Conservation (phyloP, 1,140 invertebrate species). For the Musca vetustissima region DNA sequence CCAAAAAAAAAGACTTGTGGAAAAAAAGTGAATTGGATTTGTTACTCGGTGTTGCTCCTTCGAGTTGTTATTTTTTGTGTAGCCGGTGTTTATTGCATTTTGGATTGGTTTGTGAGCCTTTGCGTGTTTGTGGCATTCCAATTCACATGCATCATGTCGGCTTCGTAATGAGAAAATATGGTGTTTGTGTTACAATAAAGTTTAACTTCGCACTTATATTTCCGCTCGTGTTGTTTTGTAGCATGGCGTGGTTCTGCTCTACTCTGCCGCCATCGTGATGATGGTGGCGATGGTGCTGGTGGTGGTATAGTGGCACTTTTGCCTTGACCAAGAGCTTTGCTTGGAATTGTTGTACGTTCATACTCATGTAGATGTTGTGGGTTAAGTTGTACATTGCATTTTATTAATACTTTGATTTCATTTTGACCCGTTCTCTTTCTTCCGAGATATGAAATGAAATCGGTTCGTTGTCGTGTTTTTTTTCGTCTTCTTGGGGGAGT, state of each 20-base stretch:
- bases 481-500: background rate
- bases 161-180: constrained; percentile 56
- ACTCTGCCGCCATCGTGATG: background rate
- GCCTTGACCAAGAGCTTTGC: background rate
- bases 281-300: background rate
- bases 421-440: background rate
- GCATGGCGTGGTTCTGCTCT: background rate
- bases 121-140: constrained; percentile 43
- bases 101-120: background rate
- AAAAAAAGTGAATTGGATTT: background rate
- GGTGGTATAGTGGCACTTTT: background rate
- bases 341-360: no score
- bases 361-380: background rate
- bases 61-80: constrained; percentile 26
- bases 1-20: background rate
- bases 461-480: background rate
- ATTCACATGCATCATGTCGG: constrained; percentile 51
- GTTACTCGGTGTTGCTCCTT: background rate
- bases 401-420: constrained; percentile 14
- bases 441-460: constrained; percentile 2
- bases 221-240: constrained; percentile 6
- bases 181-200: constrained; percentile 56
- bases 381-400: background rate
- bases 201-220: constrained; percentile 56
- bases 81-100: background rate